Conservation (phyloP, 2,888 invertebrate genomes). For the Eurois occulta region DNA sequence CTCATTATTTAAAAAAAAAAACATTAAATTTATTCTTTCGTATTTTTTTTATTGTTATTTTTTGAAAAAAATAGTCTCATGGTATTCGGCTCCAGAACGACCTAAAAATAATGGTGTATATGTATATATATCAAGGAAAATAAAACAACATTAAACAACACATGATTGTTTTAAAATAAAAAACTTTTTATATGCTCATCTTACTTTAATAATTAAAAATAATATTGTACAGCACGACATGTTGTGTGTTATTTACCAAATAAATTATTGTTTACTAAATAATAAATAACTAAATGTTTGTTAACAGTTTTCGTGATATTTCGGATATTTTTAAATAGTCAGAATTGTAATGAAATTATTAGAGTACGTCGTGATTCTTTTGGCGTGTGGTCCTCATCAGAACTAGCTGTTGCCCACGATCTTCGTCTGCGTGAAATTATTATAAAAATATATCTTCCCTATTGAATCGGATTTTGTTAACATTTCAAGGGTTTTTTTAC, state of each 20-base stretch:
- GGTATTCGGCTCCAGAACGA: too few relatives aligned
- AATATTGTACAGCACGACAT: conserved; percentile 61
- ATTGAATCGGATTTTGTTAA: too few relatives aligned
- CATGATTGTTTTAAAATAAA: conserved; percentile 77
- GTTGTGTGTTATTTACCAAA: conserved; percentile 45
- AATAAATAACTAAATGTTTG: conserved; percentile 51
- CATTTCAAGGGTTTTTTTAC: too few relatives aligned
- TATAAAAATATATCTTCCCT: too few relatives aligned
- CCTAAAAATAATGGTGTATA: too few relatives aligned
- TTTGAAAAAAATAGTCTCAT: too few relatives aligned
- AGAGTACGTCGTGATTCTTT: background rate
- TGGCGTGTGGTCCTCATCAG: background rate
- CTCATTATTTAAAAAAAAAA: too few relatives aligned
- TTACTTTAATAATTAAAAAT: conserved; percentile 55
- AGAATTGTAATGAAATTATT: background rate
- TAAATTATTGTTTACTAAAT: conserved; percentile 58
- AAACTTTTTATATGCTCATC: conserved; percentile 44
- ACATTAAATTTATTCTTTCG: too few relatives aligned
- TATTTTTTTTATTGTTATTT: too few relatives aligned
- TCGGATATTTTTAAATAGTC: conserved; percentile 1
- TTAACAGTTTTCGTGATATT: background rate
- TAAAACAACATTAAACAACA: conserved; percentile 82
- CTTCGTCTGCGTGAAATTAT: too few relatives aligned
- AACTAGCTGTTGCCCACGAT: background rate
- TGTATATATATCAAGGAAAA: too few relatives aligned